A percentile compares a stretch with the other conserved stretches of the same genome.
Evolutionary conservation across 2,888 invertebrate species (phyloP).

Genomic region (Incurvaria masculella): DNA sequence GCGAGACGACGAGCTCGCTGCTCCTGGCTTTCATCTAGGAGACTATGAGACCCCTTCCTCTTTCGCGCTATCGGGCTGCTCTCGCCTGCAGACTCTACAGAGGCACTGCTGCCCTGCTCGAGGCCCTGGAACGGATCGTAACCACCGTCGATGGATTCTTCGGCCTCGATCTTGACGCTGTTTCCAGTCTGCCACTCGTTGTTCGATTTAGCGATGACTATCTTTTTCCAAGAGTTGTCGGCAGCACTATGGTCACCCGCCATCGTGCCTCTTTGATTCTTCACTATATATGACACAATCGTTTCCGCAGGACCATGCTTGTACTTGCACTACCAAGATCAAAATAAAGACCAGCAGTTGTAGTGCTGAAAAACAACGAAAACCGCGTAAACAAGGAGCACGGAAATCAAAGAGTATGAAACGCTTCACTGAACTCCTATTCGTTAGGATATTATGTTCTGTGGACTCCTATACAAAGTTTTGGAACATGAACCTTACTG

Average conservation of each 20-base stretch:
- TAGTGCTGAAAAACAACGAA: no score
- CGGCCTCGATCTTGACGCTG: background rate
- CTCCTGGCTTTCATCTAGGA: background rate
- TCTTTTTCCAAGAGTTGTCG: constrained; percentile 46
- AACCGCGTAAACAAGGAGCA: no score
- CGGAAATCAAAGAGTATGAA: no score
- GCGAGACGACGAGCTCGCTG: constrained; percentile 10
- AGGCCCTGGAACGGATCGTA: background rate
- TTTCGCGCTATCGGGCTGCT: background rate
- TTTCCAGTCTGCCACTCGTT: constrained; percentile 29
- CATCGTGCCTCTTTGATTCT: constrained; percentile 47
- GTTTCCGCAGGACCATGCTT: no score
- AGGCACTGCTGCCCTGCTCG: background rate
- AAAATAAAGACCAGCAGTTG: no score
- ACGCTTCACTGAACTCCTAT: no score
- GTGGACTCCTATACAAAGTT: no score
- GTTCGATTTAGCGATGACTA: constrained; percentile 40
- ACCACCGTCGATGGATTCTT: background rate
- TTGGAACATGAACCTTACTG: no score
- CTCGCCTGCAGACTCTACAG: background rate
- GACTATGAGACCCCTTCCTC: background rate
- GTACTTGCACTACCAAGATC: no score
- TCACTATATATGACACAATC: no score
- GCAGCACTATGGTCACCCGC: constrained; percentile 34
- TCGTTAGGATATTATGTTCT: no score